Conservation (phyloP, 2,113 vertebrate species). For the Plectropomus leopardus region DNA sequence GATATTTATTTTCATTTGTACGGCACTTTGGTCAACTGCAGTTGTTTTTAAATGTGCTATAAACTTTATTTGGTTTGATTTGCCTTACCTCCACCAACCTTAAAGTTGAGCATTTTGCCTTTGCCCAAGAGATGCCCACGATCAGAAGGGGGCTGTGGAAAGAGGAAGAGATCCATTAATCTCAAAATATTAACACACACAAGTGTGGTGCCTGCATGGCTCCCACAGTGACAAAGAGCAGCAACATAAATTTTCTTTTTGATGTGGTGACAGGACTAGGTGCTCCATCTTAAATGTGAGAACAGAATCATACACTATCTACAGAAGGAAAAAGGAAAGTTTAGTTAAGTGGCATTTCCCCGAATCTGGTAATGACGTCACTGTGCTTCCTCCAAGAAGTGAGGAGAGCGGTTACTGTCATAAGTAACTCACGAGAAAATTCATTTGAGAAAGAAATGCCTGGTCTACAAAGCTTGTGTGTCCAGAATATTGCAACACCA, state of each 20-base stretch:
- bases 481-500: not conserved
- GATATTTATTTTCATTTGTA: too few species aligned
- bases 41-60: too few species aligned
- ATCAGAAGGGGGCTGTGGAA: not conserved
- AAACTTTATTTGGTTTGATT: too few species aligned
- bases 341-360: constrained; percentile 73
- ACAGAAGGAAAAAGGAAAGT: constrained; percentile 41
- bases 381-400: constrained; percentile 63
- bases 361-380: constrained; percentile 72
- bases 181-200: not conserved
- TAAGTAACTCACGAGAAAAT: constrained; percentile 37
- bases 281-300: constrained; percentile 8
- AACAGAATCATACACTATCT: not conserved
- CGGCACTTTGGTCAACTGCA: too few species aligned
- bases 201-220: not conserved
- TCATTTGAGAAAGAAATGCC: not conserved
- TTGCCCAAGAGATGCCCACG: not conserved
- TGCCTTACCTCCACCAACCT: accelerated
- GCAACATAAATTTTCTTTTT: accelerated
- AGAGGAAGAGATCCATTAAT: constrained; percentile 11
- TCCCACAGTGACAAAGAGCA: constrained; percentile 5
- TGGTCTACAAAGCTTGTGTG: not conserved
- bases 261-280: not conserved
- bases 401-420: constrained; percentile 55
- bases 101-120: constrained; percentile 44